phyloP scores from a whole-genome alignment of 2,888 invertebrate species.

The Ceraclea dissimilis region DNA sequence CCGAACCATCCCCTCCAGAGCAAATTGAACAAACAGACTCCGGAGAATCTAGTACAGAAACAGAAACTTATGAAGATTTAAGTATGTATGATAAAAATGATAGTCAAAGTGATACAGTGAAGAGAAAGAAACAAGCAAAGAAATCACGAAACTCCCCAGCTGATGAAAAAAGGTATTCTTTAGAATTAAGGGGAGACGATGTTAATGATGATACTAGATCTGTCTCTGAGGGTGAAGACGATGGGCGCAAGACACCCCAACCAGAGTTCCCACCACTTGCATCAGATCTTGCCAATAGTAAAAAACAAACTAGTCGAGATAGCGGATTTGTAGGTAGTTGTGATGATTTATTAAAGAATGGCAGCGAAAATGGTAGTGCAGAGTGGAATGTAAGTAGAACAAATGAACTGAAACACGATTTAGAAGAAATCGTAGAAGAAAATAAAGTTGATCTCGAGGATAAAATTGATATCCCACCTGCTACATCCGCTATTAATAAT shows the following conservation, averaged over 20 bases:
- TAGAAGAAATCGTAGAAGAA: conserved; percentile 55
- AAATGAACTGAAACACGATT: conserved; percentile 45
- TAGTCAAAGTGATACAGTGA: conserved; percentile 72
- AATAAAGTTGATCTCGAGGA: conserved; percentile 49
- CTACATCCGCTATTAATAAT: conserved; percentile 43
- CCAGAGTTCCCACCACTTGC: conserved; percentile 54
- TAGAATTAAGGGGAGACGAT: conserved; percentile 55
- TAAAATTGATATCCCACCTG: conserved; percentile 46
- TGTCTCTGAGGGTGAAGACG: conserved; percentile 58
- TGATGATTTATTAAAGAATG: conserved; percentile 71
- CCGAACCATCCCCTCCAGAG: conserved; percentile 36
- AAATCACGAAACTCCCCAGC: conserved; percentile 54
- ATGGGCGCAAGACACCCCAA: conserved; percentile 59
- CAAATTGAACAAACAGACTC: conserved; percentile 48
- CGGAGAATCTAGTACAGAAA: conserved; percentile 59
- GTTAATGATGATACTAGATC: conserved; percentile 50
- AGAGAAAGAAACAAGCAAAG: conserved; percentile 73
- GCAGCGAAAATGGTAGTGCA: conserved; percentile 37
- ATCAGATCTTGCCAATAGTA: conserved; percentile 54
- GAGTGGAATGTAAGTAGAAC: conserved; percentile 28
- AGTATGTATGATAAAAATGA: conserved; percentile 64
- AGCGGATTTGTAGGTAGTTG: conserved; percentile 86
- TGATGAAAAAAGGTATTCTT: conserved; percentile 57
- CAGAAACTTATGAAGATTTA: conserved; percentile 61
- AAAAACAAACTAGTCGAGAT: conserved; percentile 77